Evolutionary conservation across 1,140 invertebrate species (phyloP).

Genomic region (Pseudomyrmex cubaensis): DNA sequence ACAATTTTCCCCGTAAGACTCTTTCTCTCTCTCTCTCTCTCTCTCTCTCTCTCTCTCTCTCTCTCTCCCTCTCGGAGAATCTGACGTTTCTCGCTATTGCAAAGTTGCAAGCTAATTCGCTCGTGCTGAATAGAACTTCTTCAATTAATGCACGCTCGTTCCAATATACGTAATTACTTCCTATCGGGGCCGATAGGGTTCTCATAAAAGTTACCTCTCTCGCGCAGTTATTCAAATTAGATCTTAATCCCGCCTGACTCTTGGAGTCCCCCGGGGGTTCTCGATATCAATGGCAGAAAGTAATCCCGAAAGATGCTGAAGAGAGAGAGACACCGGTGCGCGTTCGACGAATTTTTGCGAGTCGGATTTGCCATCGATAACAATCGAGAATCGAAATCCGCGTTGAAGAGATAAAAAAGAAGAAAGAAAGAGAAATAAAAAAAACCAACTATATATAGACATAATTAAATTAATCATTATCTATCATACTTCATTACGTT

Average conservation of each 20-base stretch:
- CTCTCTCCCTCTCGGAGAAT: neutral
- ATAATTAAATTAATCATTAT: slow-evolving; percentile 80
- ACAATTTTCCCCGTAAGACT: neutral
- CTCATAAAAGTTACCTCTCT: slow-evolving; percentile 45
- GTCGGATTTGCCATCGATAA: neutral
- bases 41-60: too few species aligned
- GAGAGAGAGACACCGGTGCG: slow-evolving; percentile 1
- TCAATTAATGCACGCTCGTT: slow-evolving; percentile 44
- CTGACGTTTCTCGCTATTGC: neutral
- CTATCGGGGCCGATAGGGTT: slow-evolving; percentile 9
- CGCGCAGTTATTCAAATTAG: slow-evolving; percentile 54
- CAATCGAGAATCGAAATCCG: slow-evolving; percentile 16
- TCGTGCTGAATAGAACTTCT: slow-evolving; percentile 28
- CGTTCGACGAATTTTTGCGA: slow-evolving; percentile 44
- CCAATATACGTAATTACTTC: slow-evolving; percentile 51
- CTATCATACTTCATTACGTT: slow-evolving; percentile 80
- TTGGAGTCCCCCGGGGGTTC: neutral
- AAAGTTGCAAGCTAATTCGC: slow-evolving; percentile 24
- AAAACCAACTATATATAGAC: slow-evolving; percentile 25
- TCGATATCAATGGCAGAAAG: slow-evolving; percentile 26
- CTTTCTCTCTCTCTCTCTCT: neutral
- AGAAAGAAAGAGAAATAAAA: neutral
- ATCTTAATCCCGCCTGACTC: slow-evolving; percentile 40
- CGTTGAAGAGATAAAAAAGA: neutral
- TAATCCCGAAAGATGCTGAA: slow-evolving; percentile 16